phyloP scores from a whole-genome alignment of 2,888 invertebrate species.

The Psococerastis gibbosa region DNA sequence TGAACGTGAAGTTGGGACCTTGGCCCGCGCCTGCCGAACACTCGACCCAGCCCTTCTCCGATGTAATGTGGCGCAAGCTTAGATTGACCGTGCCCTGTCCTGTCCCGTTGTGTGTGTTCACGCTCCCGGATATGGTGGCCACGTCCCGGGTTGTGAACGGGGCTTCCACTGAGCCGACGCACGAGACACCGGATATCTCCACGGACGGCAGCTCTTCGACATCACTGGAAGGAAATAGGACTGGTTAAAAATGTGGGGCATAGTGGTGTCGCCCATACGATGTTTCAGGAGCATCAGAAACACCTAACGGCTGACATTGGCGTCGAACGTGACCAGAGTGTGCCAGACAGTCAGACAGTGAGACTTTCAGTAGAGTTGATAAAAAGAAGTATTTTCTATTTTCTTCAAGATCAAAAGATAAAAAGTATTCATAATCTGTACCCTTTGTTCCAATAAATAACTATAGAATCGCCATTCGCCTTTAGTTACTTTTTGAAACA shows the following conservation, averaged over 20 bases:
- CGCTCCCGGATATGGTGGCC: constrained; percentile 59
- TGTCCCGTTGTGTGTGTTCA: constrained; percentile 74
- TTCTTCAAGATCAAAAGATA: too few relatives aligned
- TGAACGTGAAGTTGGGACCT: constrained; percentile 58
- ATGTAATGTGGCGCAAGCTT: constrained; percentile 55
- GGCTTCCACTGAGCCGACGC: constrained; percentile 83
- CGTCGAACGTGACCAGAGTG: too few relatives aligned
- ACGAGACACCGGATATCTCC: constrained; percentile 84
- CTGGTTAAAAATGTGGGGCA: background rate
- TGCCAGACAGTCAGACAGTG: too few relatives aligned
- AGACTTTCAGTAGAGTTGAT: too few relatives aligned
- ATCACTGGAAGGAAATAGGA: constrained; percentile 12
- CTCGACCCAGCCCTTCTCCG: constrained; percentile 77
- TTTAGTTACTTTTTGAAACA: too few relatives aligned
- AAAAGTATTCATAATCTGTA: too few relatives aligned
- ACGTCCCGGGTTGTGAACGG: constrained; percentile 76
- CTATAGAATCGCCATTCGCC: too few relatives aligned
- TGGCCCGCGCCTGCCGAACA: constrained; percentile 69
- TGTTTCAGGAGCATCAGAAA: too few relatives aligned
- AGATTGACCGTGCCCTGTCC: constrained; percentile 62
- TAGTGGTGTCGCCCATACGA: background rate
- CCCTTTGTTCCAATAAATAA: too few relatives aligned
- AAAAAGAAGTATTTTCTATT: too few relatives aligned
- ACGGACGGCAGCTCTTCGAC: constrained; percentile 41
- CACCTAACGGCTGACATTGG: too few relatives aligned